Conservation (phyloP, 2,888 invertebrate species). For the Cephonodes hylas region DNA sequence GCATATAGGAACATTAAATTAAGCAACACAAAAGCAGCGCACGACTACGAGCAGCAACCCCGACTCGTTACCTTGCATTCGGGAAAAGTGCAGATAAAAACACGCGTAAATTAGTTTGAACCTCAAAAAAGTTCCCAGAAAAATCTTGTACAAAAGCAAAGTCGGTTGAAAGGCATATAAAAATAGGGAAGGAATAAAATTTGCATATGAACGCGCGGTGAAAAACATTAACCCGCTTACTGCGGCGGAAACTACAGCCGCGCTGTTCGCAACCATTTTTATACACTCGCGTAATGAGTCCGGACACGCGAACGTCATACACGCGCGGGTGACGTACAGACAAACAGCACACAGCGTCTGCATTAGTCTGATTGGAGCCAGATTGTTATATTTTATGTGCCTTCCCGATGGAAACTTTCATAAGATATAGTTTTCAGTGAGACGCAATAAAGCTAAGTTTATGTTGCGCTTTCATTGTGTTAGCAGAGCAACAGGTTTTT, state of each 20-base stretch:
- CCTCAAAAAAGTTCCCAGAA: not conserved
- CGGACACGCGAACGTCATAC: conserved; percentile 1
- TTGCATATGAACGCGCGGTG: conserved; percentile 3
- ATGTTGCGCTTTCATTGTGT: too few relatives aligned
- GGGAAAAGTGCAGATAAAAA: not conserved
- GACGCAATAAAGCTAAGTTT: not conserved
- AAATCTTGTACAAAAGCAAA: not conserved
- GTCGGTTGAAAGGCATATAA: not conserved
- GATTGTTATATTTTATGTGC: not conserved
- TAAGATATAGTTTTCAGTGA: not conserved
- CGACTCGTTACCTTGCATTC: too few relatives aligned
- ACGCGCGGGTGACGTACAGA: not conserved
- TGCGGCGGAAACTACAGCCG: not conserved
- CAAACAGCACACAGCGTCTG: not conserved
- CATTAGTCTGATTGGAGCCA: not conserved
- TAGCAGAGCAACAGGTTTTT: too few relatives aligned
- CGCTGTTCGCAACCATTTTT: not conserved
- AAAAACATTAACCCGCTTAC: not conserved
- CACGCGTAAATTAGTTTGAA: not conserved
- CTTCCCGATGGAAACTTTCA: not conserved
- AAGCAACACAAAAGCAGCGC: not conserved
- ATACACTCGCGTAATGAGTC: not conserved
- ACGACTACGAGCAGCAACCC: too few relatives aligned
- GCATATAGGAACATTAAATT: too few relatives aligned
- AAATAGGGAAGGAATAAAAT: conserved; percentile 4